phyloP scores from a whole-genome alignment of 1,140 invertebrate genomes.

The Wasmannia auropunctata region DNA sequence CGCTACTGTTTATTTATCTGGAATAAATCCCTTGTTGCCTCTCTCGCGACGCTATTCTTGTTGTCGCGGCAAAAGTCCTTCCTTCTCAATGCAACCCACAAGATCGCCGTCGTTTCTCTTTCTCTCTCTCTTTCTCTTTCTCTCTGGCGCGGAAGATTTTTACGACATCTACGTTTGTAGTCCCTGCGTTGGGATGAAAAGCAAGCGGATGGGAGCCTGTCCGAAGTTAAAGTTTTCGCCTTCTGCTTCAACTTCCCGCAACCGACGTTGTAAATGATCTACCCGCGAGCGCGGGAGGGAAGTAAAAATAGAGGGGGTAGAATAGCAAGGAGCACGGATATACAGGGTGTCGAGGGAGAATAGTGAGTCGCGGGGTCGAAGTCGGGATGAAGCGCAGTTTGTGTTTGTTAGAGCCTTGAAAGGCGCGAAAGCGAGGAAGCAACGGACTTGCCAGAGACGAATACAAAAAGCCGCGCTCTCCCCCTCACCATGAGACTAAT shows the following conservation, averaged over 20 bases:
- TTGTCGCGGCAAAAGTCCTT: neutral
- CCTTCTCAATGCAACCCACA: neutral
- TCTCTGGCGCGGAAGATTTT: constrained; percentile 15
- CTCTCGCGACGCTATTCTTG: constrained; percentile 15
- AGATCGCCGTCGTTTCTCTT: neutral
- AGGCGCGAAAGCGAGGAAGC: constrained; percentile 23
- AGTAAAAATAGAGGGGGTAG: constrained; percentile 60
- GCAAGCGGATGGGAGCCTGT: neutral
- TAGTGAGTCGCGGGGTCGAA: neutral
- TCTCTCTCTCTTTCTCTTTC: neutral
- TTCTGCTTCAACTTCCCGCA: constrained; percentile 36
- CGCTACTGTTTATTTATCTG: constrained; percentile 37
- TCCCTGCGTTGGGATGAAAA: constrained; percentile 20
- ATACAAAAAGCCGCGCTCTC: constrained; percentile 54
- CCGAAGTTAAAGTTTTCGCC: constrained; percentile 39
- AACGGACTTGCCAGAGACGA: constrained; percentile 52
- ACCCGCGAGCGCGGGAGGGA: constrained; percentile 36
- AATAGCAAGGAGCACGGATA: constrained; percentile 53
- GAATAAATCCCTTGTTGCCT: constrained; percentile 2
- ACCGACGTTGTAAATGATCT: constrained; percentile 45
- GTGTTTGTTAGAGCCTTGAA: constrained; percentile 49
- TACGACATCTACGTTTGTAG: constrained; percentile 10
- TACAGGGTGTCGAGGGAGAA: neutral
- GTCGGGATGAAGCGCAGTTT: constrained; percentile 39
- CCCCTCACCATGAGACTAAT: constrained; percentile 68